Conservation (phyloP, 2,888 invertebrate genomes). For the Spisula solida region DNA sequence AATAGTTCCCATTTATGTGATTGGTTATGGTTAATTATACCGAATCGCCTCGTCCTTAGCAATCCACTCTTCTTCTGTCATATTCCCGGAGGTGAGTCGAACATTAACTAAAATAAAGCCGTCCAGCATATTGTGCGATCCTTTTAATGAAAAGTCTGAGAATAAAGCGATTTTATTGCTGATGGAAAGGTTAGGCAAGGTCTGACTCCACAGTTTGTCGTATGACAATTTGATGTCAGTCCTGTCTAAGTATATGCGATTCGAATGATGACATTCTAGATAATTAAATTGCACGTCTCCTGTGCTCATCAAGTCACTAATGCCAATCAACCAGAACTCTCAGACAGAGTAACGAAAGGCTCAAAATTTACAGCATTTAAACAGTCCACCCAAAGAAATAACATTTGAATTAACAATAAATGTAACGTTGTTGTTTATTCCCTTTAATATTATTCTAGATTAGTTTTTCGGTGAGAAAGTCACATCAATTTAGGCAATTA, state of each 20-base stretch:
- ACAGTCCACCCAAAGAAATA: background rate
- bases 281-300: slow-evolving; percentile 22
- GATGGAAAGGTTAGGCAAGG: slow-evolving; percentile 9
- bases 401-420: background rate
- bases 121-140: background rate
- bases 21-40: background rate
- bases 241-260: background rate
- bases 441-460: too few species aligned
- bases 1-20: background rate
- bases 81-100: background rate
- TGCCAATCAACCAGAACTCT: background rate
- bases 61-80: background rate
- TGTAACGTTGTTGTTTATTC: too few species aligned
- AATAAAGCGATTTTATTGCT: background rate
- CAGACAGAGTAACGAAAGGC: background rate
- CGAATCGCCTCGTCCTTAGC: background rate
- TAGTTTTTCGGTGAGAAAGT: too few species aligned
- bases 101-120: slow-evolving; percentile 1
- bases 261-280: background rate
- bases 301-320: background rate
- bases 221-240: background rate
- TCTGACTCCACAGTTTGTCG: background rate
- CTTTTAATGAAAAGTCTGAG: background rate
- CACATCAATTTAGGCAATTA: too few species aligned
- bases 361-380: background rate